Evolutionary conservation across 2,113 vertebrate species (phyloP), one percentile per base, ranked within the genome.

Genomic region (Xenotilapia leptura): DNA sequence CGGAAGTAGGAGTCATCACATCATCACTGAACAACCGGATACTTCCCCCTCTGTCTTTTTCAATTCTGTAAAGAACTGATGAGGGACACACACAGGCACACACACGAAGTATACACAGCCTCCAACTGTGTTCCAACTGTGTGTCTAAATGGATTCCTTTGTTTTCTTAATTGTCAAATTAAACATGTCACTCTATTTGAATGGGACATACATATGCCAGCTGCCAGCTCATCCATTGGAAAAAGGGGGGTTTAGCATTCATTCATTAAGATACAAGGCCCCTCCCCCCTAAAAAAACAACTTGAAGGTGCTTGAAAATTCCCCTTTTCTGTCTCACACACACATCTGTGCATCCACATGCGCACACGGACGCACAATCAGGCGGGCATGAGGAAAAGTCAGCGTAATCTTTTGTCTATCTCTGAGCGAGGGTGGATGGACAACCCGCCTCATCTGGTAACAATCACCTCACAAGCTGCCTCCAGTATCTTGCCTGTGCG

Each of bases 121-220:
- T 82, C 91, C 73, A 62, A 94, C 90, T 42, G 89, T 49, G 83
- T 80, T 81, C 89, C 79, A 62, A 94, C 90, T 38, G 89, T 49
- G 83, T 80, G 83, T 88, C 83, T 87, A 92, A 92, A 91, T 89
- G 84, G 88, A 84, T 12, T 38, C 56, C 90, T 92, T 96, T 95
- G 94, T 95, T 95, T 93, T 92, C 89, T 73, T 94, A 94, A 95
- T 94, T 91, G 92, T 92, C 90, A 92, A 91, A 93, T 95, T 92
- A 93, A 95, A 95, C 88, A 79, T 90, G 92, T 93, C 92, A 88
- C 93, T 94, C 82, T 75, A 5, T 90, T 83, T 93, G 84, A 92
- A 91, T 93, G 81, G 90, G 86, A 88, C 83, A 53, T 90, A 73
- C 90, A 91, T 86, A 89, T 80, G 87, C 92, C 94, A 94, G 94